Evolutionary conservation across 1,140 invertebrate genomes (phyloP).

Genomic region (Heliconius himera): DNA sequence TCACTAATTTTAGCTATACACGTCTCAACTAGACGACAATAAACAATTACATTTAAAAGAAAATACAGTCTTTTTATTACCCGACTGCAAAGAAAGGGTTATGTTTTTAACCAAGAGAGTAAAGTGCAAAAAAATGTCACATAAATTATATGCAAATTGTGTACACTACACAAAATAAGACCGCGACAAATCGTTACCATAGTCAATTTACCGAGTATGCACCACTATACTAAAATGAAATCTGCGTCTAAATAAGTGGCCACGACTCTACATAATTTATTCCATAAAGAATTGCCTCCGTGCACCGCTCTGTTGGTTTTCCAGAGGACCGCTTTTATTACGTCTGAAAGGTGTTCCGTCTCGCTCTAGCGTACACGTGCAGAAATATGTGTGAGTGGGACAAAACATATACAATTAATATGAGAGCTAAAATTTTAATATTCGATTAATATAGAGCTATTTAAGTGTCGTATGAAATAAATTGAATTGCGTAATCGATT

Average conservation of each 20-base stretch:
- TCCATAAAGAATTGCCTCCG: constrained; percentile 60
- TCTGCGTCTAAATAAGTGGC: constrained; percentile 58
- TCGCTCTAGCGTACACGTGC: constrained; percentile 34
- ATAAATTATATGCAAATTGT: neutral
- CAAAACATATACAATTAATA: constrained; percentile 21
- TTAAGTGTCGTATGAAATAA: constrained; percentile 3
- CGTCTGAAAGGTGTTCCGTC: constrained; percentile 41
- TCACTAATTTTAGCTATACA: no score
- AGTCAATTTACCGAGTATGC: constrained; percentile 24
- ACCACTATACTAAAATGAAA: constrained; percentile 48
- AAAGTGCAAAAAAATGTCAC: neutral
- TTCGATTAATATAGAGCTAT: constrained; percentile 27
- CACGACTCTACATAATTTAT: constrained; percentile 64
- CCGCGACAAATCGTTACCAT: neutral
- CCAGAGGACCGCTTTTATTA: constrained; percentile 54
- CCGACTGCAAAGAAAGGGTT: no score
- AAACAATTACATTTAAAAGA: no score
- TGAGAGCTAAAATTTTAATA: constrained; percentile 28
- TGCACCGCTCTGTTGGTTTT: constrained; percentile 64
- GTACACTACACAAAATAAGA: neutral
- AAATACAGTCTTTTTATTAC: no score
- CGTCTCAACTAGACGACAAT: no score
- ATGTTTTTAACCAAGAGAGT: neutral
- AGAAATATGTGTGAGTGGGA: constrained; percentile 36
- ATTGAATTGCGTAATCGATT: constrained; percentile 12